Conservation (phyloP, 2,888 invertebrate species). For the Ptychoptera contaminata region DNA sequence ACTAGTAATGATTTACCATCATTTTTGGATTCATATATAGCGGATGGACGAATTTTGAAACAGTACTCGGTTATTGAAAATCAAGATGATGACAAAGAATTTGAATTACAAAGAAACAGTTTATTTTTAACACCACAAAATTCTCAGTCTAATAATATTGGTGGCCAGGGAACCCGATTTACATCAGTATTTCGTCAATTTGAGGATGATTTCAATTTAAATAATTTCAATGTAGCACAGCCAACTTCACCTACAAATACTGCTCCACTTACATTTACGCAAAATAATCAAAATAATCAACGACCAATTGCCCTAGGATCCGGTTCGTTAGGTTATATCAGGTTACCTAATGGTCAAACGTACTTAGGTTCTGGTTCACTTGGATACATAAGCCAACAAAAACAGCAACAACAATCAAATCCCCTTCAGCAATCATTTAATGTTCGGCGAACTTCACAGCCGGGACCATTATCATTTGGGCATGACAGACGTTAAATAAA, state of each 20-base stretch:
- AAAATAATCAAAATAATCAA: constrained; percentile 11
- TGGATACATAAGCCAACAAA: constrained; percentile 26
- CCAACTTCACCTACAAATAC: background rate
- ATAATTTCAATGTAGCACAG: constrained; percentile 1
- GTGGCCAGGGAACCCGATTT: background rate
- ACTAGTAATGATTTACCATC: background rate
- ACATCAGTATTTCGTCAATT: background rate
- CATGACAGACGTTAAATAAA: background rate
- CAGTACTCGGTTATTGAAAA: constrained; percentile 30
- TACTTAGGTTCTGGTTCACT: constrained; percentile 30
- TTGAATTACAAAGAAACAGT: background rate
- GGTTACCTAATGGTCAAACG: constrained; percentile 26
- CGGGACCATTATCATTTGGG: constrained; percentile 7
- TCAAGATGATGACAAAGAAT: constrained; percentile 18
- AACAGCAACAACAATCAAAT: constrained; percentile 9
- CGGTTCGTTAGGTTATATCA: constrained; percentile 28
- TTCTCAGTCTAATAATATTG: background rate
- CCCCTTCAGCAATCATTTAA: too few species aligned
- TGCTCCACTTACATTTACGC: constrained; percentile 7
- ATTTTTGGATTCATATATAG: constrained; percentile 16
- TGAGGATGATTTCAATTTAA: background rate
- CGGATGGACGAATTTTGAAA: constrained; percentile 25
- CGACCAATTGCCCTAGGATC: constrained; percentile 26
- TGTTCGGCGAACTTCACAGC: constrained; percentile 1
- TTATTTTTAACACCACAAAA: background rate